These are phyloP conservation scores for Tridacna crocea DNA, from an alignment of 2,888 invertebrate species.

Conservation along the genomic window DNA sequence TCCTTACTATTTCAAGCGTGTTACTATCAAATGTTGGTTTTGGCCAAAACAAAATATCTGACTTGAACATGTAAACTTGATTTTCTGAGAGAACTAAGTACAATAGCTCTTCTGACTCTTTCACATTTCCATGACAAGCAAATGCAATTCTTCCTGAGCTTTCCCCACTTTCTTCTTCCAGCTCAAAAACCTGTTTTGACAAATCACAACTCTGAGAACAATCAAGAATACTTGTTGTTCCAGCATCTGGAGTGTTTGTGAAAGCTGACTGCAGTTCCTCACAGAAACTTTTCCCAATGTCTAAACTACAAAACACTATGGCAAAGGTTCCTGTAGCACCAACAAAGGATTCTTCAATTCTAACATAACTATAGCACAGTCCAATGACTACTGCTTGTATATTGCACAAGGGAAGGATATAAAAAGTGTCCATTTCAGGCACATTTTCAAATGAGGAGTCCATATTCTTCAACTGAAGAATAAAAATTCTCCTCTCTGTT, in stretches of 20 bases:
- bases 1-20: slow-evolving; percentile 64
- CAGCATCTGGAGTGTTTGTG: slow-evolving; percentile 48
- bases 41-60: slow-evolving; percentile 76
- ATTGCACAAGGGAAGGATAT: slow-evolving; percentile 79
- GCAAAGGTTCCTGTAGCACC: slow-evolving; percentile 79
- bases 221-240: slow-evolving; percentile 67
- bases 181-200: slow-evolving; percentile 67
- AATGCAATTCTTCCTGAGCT: slow-evolving; percentile 74
- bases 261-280: slow-evolving; percentile 65
- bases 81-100: slow-evolving; percentile 78
- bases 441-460: slow-evolving; percentile 69
- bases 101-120: slow-evolving; percentile 58
- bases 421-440: slow-evolving; percentile 78
- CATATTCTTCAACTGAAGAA: slow-evolving; percentile 68
- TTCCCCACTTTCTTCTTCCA: slow-evolving; percentile 71
- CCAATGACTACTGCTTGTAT: slow-evolving; percentile 81
- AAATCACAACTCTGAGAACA: slow-evolving; percentile 70
- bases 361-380: slow-evolving; percentile 74
- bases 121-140: slow-evolving; percentile 64
- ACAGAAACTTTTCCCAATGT: slow-evolving; percentile 75
- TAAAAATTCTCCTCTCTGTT: slow-evolving; percentile 73
- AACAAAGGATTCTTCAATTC: slow-evolving; percentile 81
- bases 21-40: slow-evolving; percentile 76
- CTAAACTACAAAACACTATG: slow-evolving; percentile 73
- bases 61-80: slow-evolving; percentile 77